A percentile compares a stretch with the other conserved stretches of the same genome.
Evolutionary conservation across 2,113 vertebrate species (phyloP).

Genomic region (Thomomys bottae): DNA sequence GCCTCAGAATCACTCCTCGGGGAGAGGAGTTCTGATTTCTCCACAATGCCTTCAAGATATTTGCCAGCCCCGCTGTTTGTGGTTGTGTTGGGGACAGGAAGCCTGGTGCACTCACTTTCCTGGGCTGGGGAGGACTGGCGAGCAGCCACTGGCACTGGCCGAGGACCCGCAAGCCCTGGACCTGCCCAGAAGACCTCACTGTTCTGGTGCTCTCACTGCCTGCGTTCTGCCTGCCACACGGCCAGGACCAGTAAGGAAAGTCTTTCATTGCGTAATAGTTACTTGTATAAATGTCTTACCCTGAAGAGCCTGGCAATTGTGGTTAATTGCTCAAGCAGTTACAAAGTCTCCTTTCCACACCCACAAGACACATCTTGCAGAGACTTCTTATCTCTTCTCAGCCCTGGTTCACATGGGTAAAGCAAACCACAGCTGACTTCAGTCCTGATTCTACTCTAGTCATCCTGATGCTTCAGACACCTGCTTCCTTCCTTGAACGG

Average conservation of each 20-base stretch:
- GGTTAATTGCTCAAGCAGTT: background rate
- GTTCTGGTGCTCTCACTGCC: background rate
- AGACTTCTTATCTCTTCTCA: background rate
- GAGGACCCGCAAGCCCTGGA: too few species aligned
- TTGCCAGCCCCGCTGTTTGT: background rate
- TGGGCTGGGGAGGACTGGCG: background rate
- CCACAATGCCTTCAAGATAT: background rate
- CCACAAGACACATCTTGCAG: too few species aligned
- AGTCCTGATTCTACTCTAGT: too few species aligned
- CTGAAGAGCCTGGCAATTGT: background rate
- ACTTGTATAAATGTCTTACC: background rate
- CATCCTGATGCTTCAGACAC: background rate
- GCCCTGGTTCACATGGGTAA: background rate
- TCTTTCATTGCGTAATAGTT: background rate
- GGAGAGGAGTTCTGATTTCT: background rate
- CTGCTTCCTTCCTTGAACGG: conserved; percentile 5
- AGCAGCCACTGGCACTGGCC: too few species aligned
- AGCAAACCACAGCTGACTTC: background rate
- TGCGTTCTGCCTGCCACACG: background rate
- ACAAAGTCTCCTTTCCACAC: too few species aligned
- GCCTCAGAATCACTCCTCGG: background rate
- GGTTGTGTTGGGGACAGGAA: background rate
- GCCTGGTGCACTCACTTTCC: background rate
- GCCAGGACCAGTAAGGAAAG: background rate
- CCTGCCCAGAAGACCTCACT: background rate